Percentiles rank a stretch among this genome's conserved stretches.
Evolutionary conservation across 2,888 invertebrate species (phyloP).

Genomic region (Andrena bucephala): DNA sequence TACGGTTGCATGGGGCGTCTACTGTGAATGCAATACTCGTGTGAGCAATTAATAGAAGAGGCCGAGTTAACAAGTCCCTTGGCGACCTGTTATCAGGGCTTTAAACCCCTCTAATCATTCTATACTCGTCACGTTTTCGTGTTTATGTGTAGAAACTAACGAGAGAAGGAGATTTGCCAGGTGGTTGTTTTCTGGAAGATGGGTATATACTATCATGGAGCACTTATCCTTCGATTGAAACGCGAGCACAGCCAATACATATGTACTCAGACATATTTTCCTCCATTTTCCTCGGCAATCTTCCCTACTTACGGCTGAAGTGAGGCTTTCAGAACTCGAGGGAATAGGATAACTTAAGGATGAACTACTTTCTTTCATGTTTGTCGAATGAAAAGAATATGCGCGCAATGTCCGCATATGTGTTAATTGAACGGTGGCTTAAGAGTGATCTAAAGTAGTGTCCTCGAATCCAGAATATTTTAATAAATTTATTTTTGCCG

Average conservation of each 20-base stretch:
- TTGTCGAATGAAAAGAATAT: background rate
- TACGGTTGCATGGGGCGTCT: conserved; percentile 18
- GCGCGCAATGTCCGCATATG: background rate
- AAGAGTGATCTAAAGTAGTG: background rate
- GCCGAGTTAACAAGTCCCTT: conserved; percentile 23
- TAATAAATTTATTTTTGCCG: background rate
- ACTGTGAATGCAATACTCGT: conserved; percentile 46
- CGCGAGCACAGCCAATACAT: background rate
- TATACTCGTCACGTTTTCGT: background rate
- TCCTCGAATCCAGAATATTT: background rate
- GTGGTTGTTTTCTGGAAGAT: background rate
- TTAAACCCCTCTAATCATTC: background rate
- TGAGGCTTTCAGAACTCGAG: background rate
- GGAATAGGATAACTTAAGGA: background rate
- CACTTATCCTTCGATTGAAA: background rate
- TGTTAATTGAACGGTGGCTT: background rate
- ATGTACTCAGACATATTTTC: background rate
- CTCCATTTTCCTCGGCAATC: background rate
- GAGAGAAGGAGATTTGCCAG: background rate
- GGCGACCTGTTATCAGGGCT: background rate
- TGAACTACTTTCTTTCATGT: background rate
- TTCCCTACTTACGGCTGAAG: background rate
- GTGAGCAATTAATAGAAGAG: conserved; percentile 52
- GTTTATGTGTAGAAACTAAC: background rate
- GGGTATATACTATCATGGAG: background rate